Evolutionary conservation across 2,888 invertebrate genomes (phyloP).

Genomic region (Margaritifera margaritifera): DNA sequence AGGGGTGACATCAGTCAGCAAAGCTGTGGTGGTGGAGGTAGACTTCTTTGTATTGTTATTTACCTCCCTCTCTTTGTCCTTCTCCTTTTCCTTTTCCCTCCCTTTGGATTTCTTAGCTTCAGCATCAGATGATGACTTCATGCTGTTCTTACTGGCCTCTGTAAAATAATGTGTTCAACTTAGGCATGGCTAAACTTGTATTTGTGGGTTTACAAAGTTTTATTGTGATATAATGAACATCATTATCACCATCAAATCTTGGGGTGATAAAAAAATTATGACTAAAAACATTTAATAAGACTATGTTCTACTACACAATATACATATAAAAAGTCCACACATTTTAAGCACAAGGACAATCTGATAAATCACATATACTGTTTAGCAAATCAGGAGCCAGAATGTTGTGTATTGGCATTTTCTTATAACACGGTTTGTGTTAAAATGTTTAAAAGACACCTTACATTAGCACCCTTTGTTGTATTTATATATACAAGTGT

Average conservation of each 20-base stretch:
- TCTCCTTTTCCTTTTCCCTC: conserved; percentile 23
- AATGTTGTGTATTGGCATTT: too few relatives aligned
- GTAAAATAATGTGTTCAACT: conserved; percentile 2
- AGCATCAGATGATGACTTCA: conserved; percentile 39
- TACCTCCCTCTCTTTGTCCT: conserved; percentile 29
- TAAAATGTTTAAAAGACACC: too few relatives aligned
- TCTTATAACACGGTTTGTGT: too few relatives aligned
- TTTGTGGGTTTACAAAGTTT: too few relatives aligned
- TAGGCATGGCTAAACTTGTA: background rate
- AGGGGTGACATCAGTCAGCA: conserved; percentile 2
- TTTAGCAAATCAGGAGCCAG: background rate
- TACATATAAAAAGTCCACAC: background rate
- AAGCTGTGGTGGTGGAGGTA: conserved; percentile 26
- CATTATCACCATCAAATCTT: too few relatives aligned
- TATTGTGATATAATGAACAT: too few relatives aligned
- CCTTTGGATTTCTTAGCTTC: conserved; percentile 34
- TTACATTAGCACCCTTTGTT: too few relatives aligned
- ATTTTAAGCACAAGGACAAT: background rate
- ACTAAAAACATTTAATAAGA: too few relatives aligned
- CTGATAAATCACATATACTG: background rate
- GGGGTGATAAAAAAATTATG: too few relatives aligned
- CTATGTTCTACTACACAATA: background rate
- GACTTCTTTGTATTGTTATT: conserved; percentile 38
- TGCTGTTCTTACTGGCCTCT: conserved; percentile 40
- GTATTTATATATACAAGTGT: too few relatives aligned